Evolutionary conservation across 2,113 vertebrate species (phyloP).

Genomic region (Gobio gobio): DNA sequence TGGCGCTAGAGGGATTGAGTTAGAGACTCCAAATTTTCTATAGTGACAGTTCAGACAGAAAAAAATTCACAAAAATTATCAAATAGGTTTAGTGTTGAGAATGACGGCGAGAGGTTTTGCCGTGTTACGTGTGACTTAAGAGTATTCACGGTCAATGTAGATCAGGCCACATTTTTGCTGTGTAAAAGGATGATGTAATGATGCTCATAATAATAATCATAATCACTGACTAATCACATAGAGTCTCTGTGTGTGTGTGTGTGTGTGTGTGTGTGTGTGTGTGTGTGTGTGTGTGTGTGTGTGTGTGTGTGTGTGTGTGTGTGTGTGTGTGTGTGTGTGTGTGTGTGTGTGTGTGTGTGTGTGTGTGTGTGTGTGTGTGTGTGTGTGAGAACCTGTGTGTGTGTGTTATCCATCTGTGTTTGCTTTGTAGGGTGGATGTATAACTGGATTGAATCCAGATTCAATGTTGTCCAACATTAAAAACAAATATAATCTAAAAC

Average conservation of each 20-base stretch:
- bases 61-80: background rate
- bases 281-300: background rate
- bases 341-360: background rate
- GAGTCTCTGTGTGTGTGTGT: background rate
- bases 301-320: background rate
- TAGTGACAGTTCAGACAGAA: too few relatives aligned
- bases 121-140: background rate
- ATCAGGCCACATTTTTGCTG: background rate
- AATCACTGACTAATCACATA: too few relatives aligned
- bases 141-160: background rate
- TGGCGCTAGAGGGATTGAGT: too few relatives aligned
- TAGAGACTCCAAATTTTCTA: too few relatives aligned
- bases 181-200: background rate
- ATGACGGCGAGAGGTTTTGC: background rate
- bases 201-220: background rate
- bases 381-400: background rate
- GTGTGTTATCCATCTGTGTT: conserved; percentile 2
- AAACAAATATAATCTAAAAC: background rate
- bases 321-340: background rate
- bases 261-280: background rate
- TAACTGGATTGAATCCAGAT: background rate
- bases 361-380: background rate
- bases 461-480: background rate
- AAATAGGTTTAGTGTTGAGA: background rate
- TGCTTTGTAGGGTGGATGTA: conserved; percentile 15